Conservation (phyloP, 2,113 vertebrate species). For the Furnarius figulus region DNA sequence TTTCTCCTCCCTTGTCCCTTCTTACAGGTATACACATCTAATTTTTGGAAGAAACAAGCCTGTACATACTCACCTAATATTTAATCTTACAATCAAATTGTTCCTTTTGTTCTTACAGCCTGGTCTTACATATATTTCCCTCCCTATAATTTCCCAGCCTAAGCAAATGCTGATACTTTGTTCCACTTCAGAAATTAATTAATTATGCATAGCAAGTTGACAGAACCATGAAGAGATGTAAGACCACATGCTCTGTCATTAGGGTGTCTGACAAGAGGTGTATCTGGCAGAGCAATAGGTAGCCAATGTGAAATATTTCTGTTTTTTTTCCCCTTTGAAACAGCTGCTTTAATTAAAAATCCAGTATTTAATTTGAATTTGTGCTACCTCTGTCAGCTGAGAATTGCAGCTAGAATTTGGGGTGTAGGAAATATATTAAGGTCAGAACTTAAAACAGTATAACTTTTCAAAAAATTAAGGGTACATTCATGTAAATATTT, state of each 20-base stretch:
- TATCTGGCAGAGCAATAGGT: neutral
- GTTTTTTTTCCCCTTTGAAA: neutral
- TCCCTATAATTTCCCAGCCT: neutral
- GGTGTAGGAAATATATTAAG: neutral
- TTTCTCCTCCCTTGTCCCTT: neutral
- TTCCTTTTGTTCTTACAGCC: neutral
- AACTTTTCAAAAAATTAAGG: neutral
- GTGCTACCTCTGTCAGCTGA: neutral
- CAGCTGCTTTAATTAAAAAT: conserved; percentile 3
- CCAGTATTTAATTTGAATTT: neutral
- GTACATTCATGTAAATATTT: neutral
- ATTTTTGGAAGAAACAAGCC: neutral
- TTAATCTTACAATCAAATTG: neutral
- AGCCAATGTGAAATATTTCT: neutral
- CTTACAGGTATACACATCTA: neutral
- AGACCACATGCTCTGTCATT: neutral
- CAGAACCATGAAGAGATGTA: neutral
- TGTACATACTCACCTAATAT: neutral
- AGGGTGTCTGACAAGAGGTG: neutral
- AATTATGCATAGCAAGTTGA: neutral
- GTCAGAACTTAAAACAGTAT: neutral
- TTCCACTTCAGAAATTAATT: neutral
- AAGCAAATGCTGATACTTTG: neutral
- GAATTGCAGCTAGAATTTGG: neutral
- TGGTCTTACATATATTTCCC: neutral